These are phyloP conservation scores for Centropus bengalensis DNA, from an alignment of 2,113 vertebrate species.

Conservation along the genomic window DNA sequence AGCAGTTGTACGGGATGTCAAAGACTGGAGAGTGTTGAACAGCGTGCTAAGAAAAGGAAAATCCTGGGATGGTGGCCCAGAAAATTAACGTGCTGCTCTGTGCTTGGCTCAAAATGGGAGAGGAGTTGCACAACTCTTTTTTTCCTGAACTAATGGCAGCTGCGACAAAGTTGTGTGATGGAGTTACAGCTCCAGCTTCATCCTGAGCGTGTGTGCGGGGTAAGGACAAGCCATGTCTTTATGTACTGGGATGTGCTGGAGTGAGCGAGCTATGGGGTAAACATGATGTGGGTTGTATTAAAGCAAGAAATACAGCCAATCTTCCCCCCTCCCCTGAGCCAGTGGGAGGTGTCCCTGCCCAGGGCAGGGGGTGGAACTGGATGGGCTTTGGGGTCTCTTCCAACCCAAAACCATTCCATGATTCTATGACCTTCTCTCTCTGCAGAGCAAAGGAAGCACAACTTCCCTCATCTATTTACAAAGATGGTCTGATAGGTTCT, in stretches of 20 bases:
- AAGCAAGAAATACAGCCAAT: neutral
- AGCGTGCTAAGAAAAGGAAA: conserved; percentile 48
- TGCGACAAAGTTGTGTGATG: neutral
- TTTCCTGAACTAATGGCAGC: conserved; percentile 4
- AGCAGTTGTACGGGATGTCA: conserved; percentile 42
- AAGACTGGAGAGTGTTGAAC: conserved; percentile 43
- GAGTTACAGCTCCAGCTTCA: conserved; percentile 1
- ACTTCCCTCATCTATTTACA: neutral
- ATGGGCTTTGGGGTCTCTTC: too few relatives aligned
- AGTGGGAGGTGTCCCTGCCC: too few relatives aligned
- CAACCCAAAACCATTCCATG: too few relatives aligned
- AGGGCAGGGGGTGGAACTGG: too few relatives aligned
- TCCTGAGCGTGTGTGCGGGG: neutral
- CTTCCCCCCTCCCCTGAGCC: neutral
- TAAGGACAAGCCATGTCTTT: neutral
- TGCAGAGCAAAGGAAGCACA: neutral
- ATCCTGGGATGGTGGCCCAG: conserved; percentile 58
- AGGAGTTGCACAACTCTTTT: neutral
- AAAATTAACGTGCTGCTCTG: conserved; percentile 37
- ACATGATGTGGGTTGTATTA: neutral
- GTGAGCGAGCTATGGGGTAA: neutral
- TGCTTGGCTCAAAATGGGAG: conserved; percentile 44
- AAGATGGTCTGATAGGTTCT: neutral
- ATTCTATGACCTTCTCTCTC: neutral
- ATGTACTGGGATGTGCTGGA: neutral